Percentiles rank a stretch among this genome's conserved stretches.
Evolutionary conservation across 37 sponge, comb jelly and placozoan genomes (phyloP).

Genomic region (Aphrocallistes beatrix): DNA sequence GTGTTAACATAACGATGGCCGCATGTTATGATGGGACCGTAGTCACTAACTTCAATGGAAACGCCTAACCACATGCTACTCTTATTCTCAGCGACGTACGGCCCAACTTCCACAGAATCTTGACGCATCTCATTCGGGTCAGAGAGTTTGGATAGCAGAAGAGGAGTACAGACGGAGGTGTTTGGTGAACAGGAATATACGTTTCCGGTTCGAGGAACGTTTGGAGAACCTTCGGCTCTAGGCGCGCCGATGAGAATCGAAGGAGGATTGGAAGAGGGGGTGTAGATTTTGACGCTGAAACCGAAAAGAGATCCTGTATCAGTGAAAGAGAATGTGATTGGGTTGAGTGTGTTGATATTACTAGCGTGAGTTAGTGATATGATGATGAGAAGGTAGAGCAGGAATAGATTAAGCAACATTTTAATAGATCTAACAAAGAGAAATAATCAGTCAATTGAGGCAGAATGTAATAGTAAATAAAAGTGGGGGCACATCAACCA

Average conservation of each 20-base stretch:
- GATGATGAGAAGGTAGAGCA: too few species aligned
- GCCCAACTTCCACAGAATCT: background rate
- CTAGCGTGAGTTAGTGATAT: too few species aligned
- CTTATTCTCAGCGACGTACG: background rate
- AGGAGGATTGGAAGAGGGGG: background rate
- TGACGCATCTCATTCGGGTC: background rate
- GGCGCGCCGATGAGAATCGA: background rate
- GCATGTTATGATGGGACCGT: background rate
- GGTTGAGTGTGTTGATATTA: background rate
- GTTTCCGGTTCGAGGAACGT: background rate
- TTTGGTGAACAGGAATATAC: background rate
- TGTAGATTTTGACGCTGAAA: background rate
- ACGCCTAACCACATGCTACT: slow-evolving; percentile 10
- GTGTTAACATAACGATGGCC: background rate
- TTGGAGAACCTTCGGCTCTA: background rate
- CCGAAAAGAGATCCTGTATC: background rate
- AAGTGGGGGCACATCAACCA: too few species aligned
- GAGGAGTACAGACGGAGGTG: background rate
- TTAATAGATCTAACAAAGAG: too few species aligned
- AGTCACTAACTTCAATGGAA: background rate
- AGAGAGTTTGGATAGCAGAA: background rate
- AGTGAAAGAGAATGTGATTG: background rate
- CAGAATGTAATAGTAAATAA: too few species aligned
- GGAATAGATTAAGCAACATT: too few species aligned
- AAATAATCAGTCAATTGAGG: too few species aligned